Base-by-base conservation (phyloP, 2,113 vertebrate species). In the Motacilla tschutschensis region DNA sequence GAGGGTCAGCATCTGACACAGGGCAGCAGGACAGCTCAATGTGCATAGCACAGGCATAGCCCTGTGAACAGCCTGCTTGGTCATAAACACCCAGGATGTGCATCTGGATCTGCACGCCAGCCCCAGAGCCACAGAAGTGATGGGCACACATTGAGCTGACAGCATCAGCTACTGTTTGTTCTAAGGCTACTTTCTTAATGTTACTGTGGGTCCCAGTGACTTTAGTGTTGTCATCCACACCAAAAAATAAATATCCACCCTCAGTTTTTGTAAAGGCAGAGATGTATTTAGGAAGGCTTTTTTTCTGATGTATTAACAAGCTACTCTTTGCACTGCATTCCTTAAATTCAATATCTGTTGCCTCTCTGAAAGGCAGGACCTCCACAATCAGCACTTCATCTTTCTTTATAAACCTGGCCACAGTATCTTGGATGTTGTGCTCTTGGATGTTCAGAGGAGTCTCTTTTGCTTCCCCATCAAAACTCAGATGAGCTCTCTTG, bases 241-340 rank as follows among this genome's bases (percentile, higher is more conserved):
- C 91, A 29, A 95, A 89, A 75, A 95, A 84, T 31, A 93, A 50
- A 79, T 92, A 95, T 21, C 94, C 93, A 20, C 93, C 91, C 11
- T 88, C 12, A 21, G 89, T 83, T 36, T 96, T 96, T 92, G 92
- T 92, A 93, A 96, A 96, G 24, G 85, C 91, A 57, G 94, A 94
- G 22, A 96, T 15, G 8, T 93, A 96, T 38, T 60, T 92, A 64
- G 83, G 81, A 58, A 95, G 69, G n/a, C 9, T 92, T 74, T 35
- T 89, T 87, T 93, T 59, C 50, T 86, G 38, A 95, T 60, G 33
- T 83, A 79, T 44, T 93, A 57, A 57, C 10, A 89, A 31, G 21
- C 90, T 38, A 66, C 36, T 92, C 50, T 84, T 79, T 43, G 63
- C 87, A 54, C 17, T 19, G 28, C 31, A 53, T 66, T 38, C 12